These are phyloP conservation scores for Neotragus pygmaeus DNA, from an alignment of 2,113 vertebrate species.

Conservation along the genomic window DNA sequence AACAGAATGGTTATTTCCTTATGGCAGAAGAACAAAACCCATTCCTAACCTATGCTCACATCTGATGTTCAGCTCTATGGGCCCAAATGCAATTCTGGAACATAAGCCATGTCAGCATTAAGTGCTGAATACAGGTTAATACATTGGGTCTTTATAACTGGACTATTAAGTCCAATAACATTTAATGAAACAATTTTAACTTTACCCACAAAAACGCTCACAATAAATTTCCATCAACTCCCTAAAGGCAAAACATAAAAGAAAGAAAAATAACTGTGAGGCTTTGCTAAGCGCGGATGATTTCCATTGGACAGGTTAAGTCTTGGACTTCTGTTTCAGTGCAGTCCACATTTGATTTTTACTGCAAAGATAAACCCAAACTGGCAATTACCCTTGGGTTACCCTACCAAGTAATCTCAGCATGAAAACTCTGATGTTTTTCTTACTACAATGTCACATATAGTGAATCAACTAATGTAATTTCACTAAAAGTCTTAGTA, in stretches of 20 bases:
- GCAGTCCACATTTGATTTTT: conserved; percentile 2
- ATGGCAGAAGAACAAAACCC: conserved; percentile 43
- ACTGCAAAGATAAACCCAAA: conserved; percentile 38
- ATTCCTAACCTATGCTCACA: conserved; percentile 49
- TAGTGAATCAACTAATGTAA: conserved; percentile 11
- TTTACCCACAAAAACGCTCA: conserved; percentile 25
- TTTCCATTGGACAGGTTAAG: background rate
- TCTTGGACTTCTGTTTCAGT: background rate
- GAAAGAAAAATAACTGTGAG: conserved; percentile 50
- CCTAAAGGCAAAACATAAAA: conserved; percentile 56
- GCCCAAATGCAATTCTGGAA: conserved; percentile 69
- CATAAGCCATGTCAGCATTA: conserved; percentile 46
- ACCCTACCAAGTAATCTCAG: conserved; percentile 33
- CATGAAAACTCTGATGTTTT: background rate
- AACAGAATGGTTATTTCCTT: conserved; percentile 43
- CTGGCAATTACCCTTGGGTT: conserved; percentile 42
- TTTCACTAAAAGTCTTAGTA: conserved; percentile 22
- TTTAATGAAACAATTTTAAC: conserved; percentile 70
- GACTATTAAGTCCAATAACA: conserved; percentile 71
- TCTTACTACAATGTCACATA: background rate
- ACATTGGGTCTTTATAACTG: conserved; percentile 56
- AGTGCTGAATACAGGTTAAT: conserved; percentile 65
- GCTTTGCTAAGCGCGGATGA: background rate
- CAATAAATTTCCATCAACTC: conserved; percentile 34
- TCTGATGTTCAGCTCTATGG: conserved; percentile 5